Base-by-base conservation (phyloP, 2,113 vertebrate genomes). In the Bos javanicus region DNA sequence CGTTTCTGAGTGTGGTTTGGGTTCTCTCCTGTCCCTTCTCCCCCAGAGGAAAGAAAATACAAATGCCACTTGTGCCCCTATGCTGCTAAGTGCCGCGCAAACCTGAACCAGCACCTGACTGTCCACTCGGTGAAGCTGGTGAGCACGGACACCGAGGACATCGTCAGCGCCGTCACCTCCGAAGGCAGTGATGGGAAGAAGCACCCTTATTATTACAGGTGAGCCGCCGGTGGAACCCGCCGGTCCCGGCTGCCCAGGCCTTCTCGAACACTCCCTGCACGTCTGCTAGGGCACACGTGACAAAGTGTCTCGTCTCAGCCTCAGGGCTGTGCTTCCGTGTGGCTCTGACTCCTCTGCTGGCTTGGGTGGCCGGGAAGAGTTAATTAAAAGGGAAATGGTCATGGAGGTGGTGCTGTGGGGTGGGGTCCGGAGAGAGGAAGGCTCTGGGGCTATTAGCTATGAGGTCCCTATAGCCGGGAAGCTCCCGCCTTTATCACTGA, bases 1-100 rank as follows among this genome's bases (percentile, higher is more conserved):
- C 14, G 11, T 83, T 71, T 85, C 28, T 93, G 80, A 96, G 87
- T 85, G 21, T 25, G 11, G 50, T 91, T 56, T 74, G 87, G 83
- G 56, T 59, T 86, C 33, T 67, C 80, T 74, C 60, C 95, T 94
- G 19, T 92, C 97, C 52, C 95, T 94, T 94, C 98, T 98, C 92
- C 96, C 87, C 9, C 99, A 99, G 99, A 99, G 96, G 99, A 99
- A 98, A 99, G 99, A 99, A 99, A 99, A 98, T 99, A 99, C 99
- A 99, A 99, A 99, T 99, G 99, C 99, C 99, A 99, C 98, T 99
- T 99, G 99, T 99, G 99, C 99, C 99, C 99, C 95, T 99, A 99
- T 43, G 99, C 99, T 98, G 99, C 99, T 98, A 99, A 99, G 99
- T 99, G 99, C 99, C 99, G 99, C 97, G 99, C 99, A 89, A 99